Evolutionary conservation across 1,140 invertebrate genomes (phyloP).

Genomic region (Doryteuthis pealeii): DNA sequence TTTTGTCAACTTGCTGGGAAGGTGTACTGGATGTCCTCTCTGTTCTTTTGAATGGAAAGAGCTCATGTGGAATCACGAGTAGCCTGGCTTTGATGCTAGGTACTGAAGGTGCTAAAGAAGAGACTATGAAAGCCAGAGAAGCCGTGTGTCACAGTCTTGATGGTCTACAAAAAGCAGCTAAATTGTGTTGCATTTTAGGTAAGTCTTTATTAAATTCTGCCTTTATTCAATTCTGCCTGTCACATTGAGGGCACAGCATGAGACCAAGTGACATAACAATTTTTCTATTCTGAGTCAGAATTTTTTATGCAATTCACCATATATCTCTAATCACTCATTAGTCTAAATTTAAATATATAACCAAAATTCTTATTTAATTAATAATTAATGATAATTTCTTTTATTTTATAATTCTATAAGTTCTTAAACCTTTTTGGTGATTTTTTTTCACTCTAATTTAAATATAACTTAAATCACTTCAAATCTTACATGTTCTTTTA

Average conservation of each 20-base stretch:
- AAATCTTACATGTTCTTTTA: no score
- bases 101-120: slow-evolving; percentile 61
- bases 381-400: no score
- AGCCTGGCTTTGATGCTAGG: slow-evolving; percentile 60
- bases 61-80: slow-evolving; percentile 62
- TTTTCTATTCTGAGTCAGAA: no score
- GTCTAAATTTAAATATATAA: no score
- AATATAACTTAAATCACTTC: no score
- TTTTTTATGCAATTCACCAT: no score
- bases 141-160: slow-evolving; percentile 84
- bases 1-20: slow-evolving; percentile 90
- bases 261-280: no score
- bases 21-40: slow-evolving; percentile 86
- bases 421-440: no score
- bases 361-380: no score
- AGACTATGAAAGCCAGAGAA: slow-evolving; percentile 63
- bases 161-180: slow-evolving; percentile 75
- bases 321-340: no score
- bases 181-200: slow-evolving; percentile 69
- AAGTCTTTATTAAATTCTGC: slow-evolving; percentile 22
- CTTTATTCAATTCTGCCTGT: not conserved
- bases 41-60: slow-evolving; percentile 69
- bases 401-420: no score
- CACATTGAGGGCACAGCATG: not conserved
- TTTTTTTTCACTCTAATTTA: no score